Percentiles rank a stretch among this genome's conserved stretches.
Conservation (phyloP, 2,888 invertebrate species). For the Cecidostiba fungosa region DNA sequence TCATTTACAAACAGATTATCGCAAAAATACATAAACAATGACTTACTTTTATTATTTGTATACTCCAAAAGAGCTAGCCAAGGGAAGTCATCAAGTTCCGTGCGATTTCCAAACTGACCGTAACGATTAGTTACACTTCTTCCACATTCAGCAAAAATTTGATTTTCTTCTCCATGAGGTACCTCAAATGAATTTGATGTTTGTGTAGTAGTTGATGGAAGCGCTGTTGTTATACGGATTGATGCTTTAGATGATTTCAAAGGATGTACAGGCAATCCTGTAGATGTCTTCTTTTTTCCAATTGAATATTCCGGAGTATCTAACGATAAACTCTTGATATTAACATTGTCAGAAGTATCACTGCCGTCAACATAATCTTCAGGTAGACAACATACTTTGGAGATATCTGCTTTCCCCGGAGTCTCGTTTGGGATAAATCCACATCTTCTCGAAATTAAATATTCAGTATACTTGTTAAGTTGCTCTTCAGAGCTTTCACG, state of each 20-base stretch:
- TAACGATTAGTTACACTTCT: neutral
- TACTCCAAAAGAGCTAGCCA: conserved; percentile 53
- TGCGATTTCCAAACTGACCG: neutral
- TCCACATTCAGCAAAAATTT: conserved; percentile 30
- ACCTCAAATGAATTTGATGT: no score
- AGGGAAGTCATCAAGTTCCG: conserved; percentile 37
- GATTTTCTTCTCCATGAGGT: neutral
- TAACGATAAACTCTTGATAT: neutral
- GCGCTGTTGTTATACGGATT: neutral
- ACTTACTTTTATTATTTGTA: conserved; percentile 51
- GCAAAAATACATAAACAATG: neutral
- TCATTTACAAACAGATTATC: neutral
- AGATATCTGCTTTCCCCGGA: no score
- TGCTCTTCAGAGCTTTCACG: no score
- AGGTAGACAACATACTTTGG: conserved; percentile 28
- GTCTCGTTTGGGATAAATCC: no score
- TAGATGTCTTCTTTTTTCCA: neutral
- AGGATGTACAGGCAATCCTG: no score
- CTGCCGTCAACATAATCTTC: neutral
- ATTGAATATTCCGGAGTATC: neutral
- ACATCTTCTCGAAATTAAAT: neutral
- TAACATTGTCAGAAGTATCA: neutral
- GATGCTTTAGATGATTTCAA: neutral
- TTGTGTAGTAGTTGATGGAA: neutral
- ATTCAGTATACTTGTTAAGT: neutral